Conservation (phyloP, 2,113 vertebrate species). For the Crypturellus undulatus region DNA sequence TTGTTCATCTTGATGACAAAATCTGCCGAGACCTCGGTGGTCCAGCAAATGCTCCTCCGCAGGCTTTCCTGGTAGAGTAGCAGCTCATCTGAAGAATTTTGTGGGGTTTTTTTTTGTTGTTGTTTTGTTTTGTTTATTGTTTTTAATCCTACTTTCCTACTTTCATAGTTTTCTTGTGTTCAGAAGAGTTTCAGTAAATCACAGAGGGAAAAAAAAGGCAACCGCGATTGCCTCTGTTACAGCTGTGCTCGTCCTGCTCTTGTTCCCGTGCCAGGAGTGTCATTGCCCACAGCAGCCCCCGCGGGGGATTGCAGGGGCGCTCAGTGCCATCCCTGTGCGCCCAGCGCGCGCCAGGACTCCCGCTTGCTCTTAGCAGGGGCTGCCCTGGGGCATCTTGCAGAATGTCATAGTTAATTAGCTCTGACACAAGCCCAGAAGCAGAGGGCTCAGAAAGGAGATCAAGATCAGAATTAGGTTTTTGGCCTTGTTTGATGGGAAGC, state of each 20-base stretch:
- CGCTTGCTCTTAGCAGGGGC: background rate
- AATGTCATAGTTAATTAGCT: background rate
- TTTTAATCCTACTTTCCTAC: background rate
- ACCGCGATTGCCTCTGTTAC: background rate
- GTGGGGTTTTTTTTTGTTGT: background rate
- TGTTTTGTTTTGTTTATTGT: background rate
- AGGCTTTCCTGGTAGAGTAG: background rate
- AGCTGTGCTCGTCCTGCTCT: background rate
- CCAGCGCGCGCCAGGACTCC: accelerated
- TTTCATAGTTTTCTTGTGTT: background rate
- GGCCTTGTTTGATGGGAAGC: background rate
- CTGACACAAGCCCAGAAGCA: background rate
- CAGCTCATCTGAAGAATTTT: background rate
- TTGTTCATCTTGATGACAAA: background rate
- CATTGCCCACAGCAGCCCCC: accelerated
- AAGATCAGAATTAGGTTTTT: background rate
- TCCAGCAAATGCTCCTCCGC: accelerated
- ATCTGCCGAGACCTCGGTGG: background rate
- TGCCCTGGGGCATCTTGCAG: background rate
- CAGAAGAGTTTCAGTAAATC: background rate
- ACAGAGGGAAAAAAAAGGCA: background rate
- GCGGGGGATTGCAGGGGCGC: background rate
- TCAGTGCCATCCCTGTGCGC: background rate
- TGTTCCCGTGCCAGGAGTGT: too few species aligned
- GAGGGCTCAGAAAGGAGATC: background rate